These are phyloP conservation scores for Aldrovandia affinis DNA, from an alignment of 2,797 vertebrate species.

Conservation along the genomic window DNA sequence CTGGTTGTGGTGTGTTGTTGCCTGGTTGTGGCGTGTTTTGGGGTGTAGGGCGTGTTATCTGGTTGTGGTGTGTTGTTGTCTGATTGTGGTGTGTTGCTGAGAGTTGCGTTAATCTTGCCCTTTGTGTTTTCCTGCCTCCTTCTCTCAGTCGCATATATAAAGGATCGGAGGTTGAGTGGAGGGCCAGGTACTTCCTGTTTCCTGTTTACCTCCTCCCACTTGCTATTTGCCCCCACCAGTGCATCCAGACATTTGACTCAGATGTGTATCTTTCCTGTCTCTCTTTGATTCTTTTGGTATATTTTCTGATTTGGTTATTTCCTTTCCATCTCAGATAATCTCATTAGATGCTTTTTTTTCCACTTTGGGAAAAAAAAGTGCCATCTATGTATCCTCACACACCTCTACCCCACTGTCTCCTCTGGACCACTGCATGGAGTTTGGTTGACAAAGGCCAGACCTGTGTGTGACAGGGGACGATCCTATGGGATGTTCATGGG, in stretches of 20 bases:
- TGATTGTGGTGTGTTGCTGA: slow-evolving; percentile 24
- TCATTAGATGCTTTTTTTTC: slow-evolving; percentile 61
- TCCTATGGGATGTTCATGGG: background rate
- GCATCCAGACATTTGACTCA: slow-evolving; percentile 28
- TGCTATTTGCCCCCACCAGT: slow-evolving; percentile 57
- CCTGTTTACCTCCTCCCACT: slow-evolving; percentile 65
- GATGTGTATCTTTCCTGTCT: slow-evolving; percentile 39
- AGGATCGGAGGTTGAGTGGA: slow-evolving; percentile 98
- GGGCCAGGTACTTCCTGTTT: slow-evolving; percentile 90
- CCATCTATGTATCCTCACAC: slow-evolving; percentile 39
- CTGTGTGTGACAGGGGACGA: background rate
- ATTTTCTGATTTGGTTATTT: slow-evolving; percentile 36
- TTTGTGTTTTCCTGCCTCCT: slow-evolving; percentile 70
- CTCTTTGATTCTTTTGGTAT: slow-evolving; percentile 39
- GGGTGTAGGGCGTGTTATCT: slow-evolving; percentile 7
- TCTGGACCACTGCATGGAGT: slow-evolving; percentile 69
- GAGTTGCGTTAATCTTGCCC: slow-evolving; percentile 66
- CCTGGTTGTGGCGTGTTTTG: slow-evolving; percentile 4
- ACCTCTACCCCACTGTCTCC: slow-evolving; percentile 57
- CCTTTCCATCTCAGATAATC: slow-evolving; percentile 31
- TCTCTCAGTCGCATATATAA: slow-evolving; percentile 94
- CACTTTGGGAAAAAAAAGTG: slow-evolving; percentile 63
- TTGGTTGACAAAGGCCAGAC: slow-evolving; percentile 25
- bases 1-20: slow-evolving; percentile 22
- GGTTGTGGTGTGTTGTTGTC: slow-evolving; percentile 34